Conservation (phyloP, 2,113 vertebrate genomes). For the Dipodomys spectabilis region DNA sequence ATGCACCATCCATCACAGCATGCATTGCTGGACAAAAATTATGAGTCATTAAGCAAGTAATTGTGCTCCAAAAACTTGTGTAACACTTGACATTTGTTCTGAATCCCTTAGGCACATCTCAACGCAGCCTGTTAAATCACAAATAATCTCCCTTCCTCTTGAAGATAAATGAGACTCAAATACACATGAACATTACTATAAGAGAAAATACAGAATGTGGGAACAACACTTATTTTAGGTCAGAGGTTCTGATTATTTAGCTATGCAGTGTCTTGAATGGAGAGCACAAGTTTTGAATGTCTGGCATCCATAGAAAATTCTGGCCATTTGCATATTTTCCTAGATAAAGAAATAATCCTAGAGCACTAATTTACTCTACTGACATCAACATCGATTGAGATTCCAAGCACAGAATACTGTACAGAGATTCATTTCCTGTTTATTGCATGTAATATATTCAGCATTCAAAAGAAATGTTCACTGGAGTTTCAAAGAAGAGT, state of each 20-base stretch:
- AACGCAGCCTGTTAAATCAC: not conserved
- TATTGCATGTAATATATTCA: not conserved
- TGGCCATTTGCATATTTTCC: constrained; percentile 69
- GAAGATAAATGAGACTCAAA: constrained; percentile 11
- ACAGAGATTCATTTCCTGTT: constrained; percentile 39
- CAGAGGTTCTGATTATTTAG: not conserved
- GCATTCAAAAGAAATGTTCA: not conserved
- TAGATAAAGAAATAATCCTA: constrained; percentile 63
- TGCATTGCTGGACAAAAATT: not conserved
- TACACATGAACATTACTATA: not conserved
- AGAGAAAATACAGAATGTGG: not conserved
- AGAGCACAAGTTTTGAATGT: not conserved
- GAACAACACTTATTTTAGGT: not conserved
- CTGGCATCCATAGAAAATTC: not conserved
- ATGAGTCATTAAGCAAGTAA: constrained; percentile 66
- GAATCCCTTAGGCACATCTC: not conserved
- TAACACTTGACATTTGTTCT: constrained; percentile 45
- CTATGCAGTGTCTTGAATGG: not conserved
- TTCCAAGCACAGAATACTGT: not conserved
- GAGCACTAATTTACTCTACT: constrained; percentile 54
- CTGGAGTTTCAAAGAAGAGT: constrained; percentile 5
- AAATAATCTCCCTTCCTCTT: not conserved
- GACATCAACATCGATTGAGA: constrained; percentile 13
- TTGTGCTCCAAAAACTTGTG: constrained; percentile 4
- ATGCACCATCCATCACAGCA: constrained; percentile 10